Evolutionary conservation across 2,113 vertebrate genomes (phyloP).

Genomic region (Lanius ludovicianus): DNA sequence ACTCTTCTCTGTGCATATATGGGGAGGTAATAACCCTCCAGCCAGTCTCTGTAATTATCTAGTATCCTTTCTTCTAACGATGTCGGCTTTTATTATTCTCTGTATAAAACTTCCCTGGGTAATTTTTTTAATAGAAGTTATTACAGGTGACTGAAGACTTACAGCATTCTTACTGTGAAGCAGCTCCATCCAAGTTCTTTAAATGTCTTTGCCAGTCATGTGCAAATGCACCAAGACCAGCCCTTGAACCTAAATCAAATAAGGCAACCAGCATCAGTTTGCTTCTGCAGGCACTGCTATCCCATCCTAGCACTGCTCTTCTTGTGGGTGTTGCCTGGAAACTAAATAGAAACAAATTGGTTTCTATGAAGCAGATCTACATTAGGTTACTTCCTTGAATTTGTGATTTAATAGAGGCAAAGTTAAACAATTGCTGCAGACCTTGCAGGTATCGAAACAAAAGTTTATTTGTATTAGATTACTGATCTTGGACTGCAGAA

Average conservation of each 20-base stretch:
- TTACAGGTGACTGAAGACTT: background rate
- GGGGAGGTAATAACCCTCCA: background rate
- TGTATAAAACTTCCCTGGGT: background rate
- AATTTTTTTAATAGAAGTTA: background rate
- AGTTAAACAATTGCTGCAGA: constrained; percentile 5
- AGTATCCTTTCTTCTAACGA: background rate
- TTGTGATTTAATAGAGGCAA: constrained; percentile 23
- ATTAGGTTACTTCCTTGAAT: constrained; percentile 37
- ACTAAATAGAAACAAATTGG: constrained; percentile 35
- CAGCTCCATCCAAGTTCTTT: background rate
- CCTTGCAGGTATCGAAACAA: background rate
- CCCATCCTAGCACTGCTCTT: background rate
- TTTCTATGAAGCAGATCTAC: constrained; percentile 32
- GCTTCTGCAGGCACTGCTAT: background rate
- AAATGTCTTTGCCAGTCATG: background rate
- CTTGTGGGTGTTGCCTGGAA: background rate
- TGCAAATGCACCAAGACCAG: background rate
- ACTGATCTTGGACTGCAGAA: background rate
- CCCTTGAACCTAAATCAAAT: background rate
- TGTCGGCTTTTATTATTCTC: background rate
- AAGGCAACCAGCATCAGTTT: background rate
- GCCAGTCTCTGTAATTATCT: background rate
- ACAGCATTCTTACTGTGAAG: background rate
- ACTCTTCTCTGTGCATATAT: background rate
- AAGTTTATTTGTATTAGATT: constrained; percentile 30